Evolutionary conservation across 2,888 invertebrate genomes (phyloP).

Genomic region (Trissoscelio sp.): DNA sequence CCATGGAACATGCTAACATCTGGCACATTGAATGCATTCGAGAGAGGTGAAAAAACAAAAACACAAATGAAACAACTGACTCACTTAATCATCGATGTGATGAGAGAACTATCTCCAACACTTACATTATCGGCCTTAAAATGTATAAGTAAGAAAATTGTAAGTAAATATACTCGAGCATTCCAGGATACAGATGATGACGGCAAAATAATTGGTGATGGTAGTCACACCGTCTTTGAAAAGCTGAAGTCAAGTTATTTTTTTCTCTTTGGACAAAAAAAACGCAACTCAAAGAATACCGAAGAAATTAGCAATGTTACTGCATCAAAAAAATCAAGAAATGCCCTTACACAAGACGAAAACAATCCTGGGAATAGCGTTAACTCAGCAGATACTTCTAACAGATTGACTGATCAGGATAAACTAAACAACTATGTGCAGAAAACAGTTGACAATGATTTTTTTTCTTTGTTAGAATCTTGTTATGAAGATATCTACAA

Average conservation of each 20-base stretch:
- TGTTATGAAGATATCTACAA: conserved; percentile 14
- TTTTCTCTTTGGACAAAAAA: background rate
- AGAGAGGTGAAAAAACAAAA: background rate
- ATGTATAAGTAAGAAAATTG: background rate
- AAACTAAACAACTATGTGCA: conserved; percentile 2
- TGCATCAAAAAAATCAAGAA: conserved; percentile 16
- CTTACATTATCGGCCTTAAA: background rate
- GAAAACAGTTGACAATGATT: background rate
- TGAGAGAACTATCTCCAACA: conserved; percentile 12
- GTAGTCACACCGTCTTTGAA: conserved; percentile 18
- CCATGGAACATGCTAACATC: conserved; percentile 39
- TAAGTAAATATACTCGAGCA: background rate
- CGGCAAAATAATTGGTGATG: conserved; percentile 27
- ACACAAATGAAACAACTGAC: background rate
- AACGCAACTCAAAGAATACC: background rate
- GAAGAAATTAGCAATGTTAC: background rate
- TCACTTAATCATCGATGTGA: conserved; percentile 28
- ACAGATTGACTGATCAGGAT: background rate
- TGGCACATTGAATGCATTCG: background rate
- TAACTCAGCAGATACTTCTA: background rate
- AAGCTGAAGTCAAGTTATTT: conserved; percentile 23
- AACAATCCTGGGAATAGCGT: background rate
- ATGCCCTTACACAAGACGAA: background rate
- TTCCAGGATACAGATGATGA: conserved; percentile 32
- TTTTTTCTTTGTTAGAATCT: conserved; percentile 2